Evolutionary conservation across 2,113 vertebrate species (phyloP).

Genomic region (Empidonax alnorum): DNA sequence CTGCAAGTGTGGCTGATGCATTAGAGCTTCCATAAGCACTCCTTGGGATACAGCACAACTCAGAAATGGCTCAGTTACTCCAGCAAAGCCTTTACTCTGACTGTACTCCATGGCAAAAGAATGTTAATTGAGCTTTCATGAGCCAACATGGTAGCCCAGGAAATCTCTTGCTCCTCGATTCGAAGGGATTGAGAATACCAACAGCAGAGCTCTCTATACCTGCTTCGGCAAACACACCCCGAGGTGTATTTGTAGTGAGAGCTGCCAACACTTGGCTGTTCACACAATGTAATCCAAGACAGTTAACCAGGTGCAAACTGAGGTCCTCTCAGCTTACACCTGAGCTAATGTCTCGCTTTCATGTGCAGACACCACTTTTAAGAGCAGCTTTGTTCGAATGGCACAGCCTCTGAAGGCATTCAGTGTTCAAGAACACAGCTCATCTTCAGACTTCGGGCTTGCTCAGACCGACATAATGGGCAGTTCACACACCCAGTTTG

Average conservation of each 20-base stretch:
- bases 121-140: background rate
- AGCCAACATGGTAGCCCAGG: background rate
- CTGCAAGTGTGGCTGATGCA: background rate
- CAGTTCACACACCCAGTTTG: background rate
- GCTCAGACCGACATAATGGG: background rate
- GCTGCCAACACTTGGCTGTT: background rate
- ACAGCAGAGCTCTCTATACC: background rate
- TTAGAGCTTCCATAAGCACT: background rate
- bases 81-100: background rate
- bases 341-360: background rate
- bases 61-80: background rate
- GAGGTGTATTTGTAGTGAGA: background rate
- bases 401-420: background rate
- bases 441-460: background rate
- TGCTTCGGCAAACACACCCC: background rate
- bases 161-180: background rate
- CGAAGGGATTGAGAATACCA: background rate
- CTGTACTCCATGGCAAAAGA: background rate
- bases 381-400: background rate
- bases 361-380: background rate
- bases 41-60: background rate
- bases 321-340: background rate
- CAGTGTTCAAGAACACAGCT: background rate
- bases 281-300: background rate
- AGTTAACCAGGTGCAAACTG: background rate